Evolutionary conservation across 2,113 vertebrate genomes (phyloP), one percentile per base, ranked within the genome.

Genomic region (Cynocephalus volans): DNA sequence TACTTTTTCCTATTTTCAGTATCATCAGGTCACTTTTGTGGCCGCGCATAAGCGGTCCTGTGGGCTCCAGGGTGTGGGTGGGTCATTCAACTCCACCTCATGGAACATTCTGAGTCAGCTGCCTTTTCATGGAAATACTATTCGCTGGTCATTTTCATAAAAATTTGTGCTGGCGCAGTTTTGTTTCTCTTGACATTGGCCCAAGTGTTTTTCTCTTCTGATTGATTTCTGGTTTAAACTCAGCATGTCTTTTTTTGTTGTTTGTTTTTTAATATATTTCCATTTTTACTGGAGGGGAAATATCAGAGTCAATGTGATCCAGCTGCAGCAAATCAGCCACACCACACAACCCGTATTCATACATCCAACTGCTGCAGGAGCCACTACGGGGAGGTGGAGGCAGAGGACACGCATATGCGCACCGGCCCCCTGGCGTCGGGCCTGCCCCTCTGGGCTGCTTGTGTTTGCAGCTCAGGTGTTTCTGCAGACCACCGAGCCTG

Each of bases 171-270:
- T 98, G 97, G 98, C 96, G 36, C 48, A 0, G n/a, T 15, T 97
- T 31, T 98, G 97, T 98, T 98, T 97, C 98, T 98, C 97, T 99
- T 98, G 98, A 98, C 97, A 67, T 88, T 11, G 13, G 3, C 98
- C 98, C 98, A 98, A 98, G 97, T 98, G 98, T 98, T 80, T 94
- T 98, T 97, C 98, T 98, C 97, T 94, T 88, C 96, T 83, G 98
- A 98, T 52, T 86, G 98, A 98, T 95, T 98, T 92, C 95, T 96
- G 94, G 48, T 97, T 97, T 91, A 81, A 98, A 96, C 91, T 95
- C 95, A 4, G 96, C 94, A 26, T 52, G 82, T 87, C 93, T 67
- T 15, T n/a, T 12, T 45, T 4, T 50, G 64, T 69, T 97, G 69
- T 83, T 96, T 94, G 84, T 84, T 95, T 93, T 96, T 93, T 77